A percentile compares a stretch with the other conserved stretches of the same genome.
phyloP scores from a whole-genome alignment of 2,797 vertebrate species.

The Salarias fasciatus region DNA sequence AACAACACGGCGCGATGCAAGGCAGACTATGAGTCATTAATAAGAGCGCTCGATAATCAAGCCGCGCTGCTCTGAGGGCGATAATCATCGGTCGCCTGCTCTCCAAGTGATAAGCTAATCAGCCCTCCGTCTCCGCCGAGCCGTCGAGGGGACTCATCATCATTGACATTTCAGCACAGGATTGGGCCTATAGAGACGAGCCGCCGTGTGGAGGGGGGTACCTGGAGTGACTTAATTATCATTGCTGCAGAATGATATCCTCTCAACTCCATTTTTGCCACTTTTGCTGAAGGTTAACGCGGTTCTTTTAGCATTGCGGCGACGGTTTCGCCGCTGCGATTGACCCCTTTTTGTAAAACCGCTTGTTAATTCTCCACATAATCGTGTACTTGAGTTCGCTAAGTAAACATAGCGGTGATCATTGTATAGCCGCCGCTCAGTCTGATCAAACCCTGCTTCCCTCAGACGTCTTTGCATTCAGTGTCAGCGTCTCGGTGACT shows the following conservation, averaged over 20 bases:
- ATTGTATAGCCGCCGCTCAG: too few species aligned
- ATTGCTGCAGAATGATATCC: slow-evolving; percentile 51
- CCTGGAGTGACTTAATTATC: slow-evolving; percentile 71
- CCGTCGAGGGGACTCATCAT: slow-evolving; percentile 68
- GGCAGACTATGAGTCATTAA: slow-evolving; percentile 62
- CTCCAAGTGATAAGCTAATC: slow-evolving; percentile 77
- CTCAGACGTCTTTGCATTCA: neutral
- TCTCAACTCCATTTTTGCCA: slow-evolving; percentile 32
- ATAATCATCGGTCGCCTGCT: slow-evolving; percentile 75
- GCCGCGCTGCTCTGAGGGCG: slow-evolving; percentile 47
- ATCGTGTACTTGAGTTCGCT: neutral
- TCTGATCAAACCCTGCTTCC: too few species aligned
- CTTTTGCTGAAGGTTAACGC: slow-evolving; percentile 40
- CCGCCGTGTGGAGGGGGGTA: slow-evolving; percentile 14
- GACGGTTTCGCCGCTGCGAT: neutral
- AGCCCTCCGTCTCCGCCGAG: slow-evolving; percentile 59
- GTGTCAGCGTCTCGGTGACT: slow-evolving; percentile 4
- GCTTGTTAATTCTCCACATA: neutral
- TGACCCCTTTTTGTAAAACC: neutral
- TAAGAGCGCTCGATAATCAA: slow-evolving; percentile 71
- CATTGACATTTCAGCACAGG: slow-evolving; percentile 70
- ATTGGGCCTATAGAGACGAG: slow-evolving; percentile 38
- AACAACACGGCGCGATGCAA: slow-evolving; percentile 34
- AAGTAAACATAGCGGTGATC: neutral
- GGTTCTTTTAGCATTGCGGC: slow-evolving; percentile 1